A percentile compares a stretch with the other conserved stretches of the same genome.
Evolutionary conservation across 2,888 invertebrate genomes (phyloP).

Genomic region (Sturmia bella): DNA sequence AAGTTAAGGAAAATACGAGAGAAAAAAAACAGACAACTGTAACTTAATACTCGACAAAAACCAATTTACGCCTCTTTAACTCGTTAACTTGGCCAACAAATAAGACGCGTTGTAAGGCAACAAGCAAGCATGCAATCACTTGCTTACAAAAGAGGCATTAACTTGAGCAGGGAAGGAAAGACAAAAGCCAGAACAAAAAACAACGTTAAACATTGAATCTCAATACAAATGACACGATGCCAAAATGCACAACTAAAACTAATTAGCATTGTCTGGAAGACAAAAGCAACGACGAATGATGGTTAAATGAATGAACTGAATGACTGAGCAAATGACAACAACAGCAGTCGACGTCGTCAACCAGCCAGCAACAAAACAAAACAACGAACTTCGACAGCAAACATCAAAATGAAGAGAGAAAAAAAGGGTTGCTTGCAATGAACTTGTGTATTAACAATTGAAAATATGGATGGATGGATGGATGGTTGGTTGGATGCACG

Average conservation of each 20-base stretch:
- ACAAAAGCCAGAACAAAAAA: constrained; percentile 45
- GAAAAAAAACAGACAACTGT: constrained; percentile 18
- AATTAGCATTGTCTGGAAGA: constrained; percentile 74
- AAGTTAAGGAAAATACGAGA: no score
- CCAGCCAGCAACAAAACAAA: constrained; percentile 7
- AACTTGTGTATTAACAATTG: constrained; percentile 48
- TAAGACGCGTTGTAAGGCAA: constrained; percentile 70
- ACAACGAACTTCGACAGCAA: constrained; percentile 23
- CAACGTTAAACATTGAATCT: constrained; percentile 52
- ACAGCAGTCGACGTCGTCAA: constrained; percentile 13
- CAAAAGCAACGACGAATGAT: constrained; percentile 70
- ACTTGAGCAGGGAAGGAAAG: constrained; percentile 42
- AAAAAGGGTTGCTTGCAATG: constrained; percentile 52
- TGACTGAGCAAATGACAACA: constrained; percentile 60
- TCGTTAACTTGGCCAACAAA: constrained; percentile 77
- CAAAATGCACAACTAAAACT: constrained; percentile 73
- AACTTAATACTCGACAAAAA: constrained; percentile 64
- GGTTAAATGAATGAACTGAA: constrained; percentile 56
- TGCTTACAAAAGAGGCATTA: constrained; percentile 37
- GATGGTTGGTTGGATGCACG: constrained; percentile 56
- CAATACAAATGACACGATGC: constrained; percentile 71
- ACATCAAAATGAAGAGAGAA: constrained; percentile 38
- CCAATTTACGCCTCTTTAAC: constrained; percentile 77
- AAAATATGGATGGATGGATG: constrained; percentile 40
- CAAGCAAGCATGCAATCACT: constrained; percentile 33